A percentile compares a stretch with the other conserved stretches of the same genome.
Conservation (phyloP, 2,797 vertebrate species). For the Microctenopoma stevenorrisi region DNA sequence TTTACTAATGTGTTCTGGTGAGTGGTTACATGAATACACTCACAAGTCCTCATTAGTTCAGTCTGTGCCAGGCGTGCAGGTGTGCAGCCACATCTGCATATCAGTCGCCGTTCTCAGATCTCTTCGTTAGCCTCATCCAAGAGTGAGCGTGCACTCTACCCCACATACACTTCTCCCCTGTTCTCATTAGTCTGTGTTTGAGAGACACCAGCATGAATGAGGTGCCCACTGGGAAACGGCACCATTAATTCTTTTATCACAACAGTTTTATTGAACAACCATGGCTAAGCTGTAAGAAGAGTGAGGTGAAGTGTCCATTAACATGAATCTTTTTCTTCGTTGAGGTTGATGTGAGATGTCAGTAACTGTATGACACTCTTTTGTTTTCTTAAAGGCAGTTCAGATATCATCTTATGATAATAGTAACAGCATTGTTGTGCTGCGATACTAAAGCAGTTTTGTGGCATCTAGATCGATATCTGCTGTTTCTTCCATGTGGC, state of each 20-base stretch:
- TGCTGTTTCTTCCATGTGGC: constrained; percentile 14
- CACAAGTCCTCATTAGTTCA: constrained; percentile 49
- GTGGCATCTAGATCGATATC: background rate
- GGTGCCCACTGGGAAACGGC: background rate
- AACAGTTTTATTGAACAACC: constrained; percentile 9
- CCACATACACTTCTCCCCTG: constrained; percentile 24
- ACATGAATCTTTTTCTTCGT: background rate
- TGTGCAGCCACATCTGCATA: constrained; percentile 42
- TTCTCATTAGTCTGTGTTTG: constrained; percentile 37
- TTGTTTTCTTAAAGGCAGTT: background rate
- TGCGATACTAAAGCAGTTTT: background rate
- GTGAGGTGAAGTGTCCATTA: background rate
- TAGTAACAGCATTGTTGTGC: background rate
- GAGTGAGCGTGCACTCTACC: constrained; percentile 31
- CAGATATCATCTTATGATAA: too few species aligned
- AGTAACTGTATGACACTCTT: background rate
- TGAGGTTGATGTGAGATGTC: background rate
- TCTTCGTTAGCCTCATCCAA: constrained; percentile 56
- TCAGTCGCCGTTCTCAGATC: constrained; percentile 57
- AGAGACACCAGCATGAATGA: constrained; percentile 26
- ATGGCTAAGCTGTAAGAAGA: background rate
- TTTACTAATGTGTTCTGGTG: constrained; percentile 10
- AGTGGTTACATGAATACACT: constrained; percentile 25
- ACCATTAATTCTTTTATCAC: constrained; percentile 19
- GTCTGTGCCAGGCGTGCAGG: background rate